A percentile compares a stretch with the other conserved stretches of the same genome.
Conservation (phyloP, 2,797 vertebrate genomes). For the Triplophysa bombifrons region DNA sequence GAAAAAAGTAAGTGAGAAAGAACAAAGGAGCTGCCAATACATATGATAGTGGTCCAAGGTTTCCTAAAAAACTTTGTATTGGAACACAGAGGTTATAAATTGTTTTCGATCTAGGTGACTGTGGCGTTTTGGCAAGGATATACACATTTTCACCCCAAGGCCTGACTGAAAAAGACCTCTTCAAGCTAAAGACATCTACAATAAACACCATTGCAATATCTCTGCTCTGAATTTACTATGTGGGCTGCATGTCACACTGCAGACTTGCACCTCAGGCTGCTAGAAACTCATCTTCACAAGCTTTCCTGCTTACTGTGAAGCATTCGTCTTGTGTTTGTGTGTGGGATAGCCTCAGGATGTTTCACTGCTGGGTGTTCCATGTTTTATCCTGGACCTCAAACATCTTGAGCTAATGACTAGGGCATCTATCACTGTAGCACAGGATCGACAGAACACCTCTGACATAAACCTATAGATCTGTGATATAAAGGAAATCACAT, state of each 20-base stretch:
- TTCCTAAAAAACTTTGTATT: neutral
- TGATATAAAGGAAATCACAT: neutral
- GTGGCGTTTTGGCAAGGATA: conserved; percentile 46
- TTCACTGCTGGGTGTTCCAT: conserved; percentile 19
- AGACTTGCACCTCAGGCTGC: conserved; percentile 37
- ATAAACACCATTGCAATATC: conserved; percentile 25
- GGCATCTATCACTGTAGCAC: conserved; percentile 8
- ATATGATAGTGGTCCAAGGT: conserved; percentile 16
- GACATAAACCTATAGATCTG: neutral
- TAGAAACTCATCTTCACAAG: conserved; percentile 34
- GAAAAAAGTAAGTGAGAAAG: neutral
- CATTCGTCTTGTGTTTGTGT: conserved; percentile 36
- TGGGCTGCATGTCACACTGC: conserved; percentile 45
- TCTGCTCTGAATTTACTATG: conserved; percentile 21
- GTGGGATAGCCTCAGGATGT: conserved; percentile 29
- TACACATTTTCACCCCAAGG: conserved; percentile 32
- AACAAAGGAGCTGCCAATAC: conserved; percentile 7
- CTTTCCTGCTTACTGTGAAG: conserved; percentile 25
- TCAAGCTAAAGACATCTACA: conserved; percentile 42
- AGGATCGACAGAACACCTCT: neutral
- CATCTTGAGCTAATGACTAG: conserved; percentile 22
- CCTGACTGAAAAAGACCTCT: conserved; percentile 28
- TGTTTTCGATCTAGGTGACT: conserved; percentile 23
- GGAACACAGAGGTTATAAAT: conserved; percentile 29
- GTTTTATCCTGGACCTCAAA: conserved; percentile 8